Base-by-base conservation (phyloP, 2,113 vertebrate genomes). In the Lamprotornis superbus region DNA sequence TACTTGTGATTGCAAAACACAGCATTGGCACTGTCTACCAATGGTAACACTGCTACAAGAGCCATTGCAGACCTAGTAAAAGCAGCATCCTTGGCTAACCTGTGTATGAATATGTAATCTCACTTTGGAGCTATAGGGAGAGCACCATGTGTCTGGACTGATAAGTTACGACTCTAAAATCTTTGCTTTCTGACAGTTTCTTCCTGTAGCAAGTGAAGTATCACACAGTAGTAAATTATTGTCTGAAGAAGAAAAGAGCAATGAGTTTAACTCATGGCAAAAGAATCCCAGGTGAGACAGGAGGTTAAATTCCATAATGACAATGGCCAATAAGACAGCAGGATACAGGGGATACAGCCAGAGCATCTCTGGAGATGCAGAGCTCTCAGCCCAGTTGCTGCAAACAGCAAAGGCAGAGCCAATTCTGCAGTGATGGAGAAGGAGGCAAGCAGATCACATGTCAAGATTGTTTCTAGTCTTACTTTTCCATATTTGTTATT, bases 31-130 rank as follows among this genome's bases (percentile, higher is more conserved):
- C 25, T 3, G 3, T 75, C 77, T 94, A 25, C 60, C 60, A 61
- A 37, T 2, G 12, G 21, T 2, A 5, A 18, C 0, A 1, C 40
- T 68, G 39, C 44, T 46, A 13, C 35, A 47, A 82, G 24, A 82
- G 78, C 52, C 47, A 18, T 5, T 61, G 78, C 39, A 93, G 73
- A 63, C 7, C 12, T 20, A 14, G 28, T 5, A n/a, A 73, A 88
- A 86, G 50, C 33, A 80, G 28, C 33, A 61, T 15, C 67, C 50
- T 9, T 14, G 27, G 31, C 55, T 65, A 65, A 64, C 31, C n/a
- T 24, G 20, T 31, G 40, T 17, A 31, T 76, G 74, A 49, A 39
- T 18, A 56, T 6, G 13, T 30, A 44, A 37, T 40, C 35, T 20
- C 56, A 40, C 2, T 0, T 47, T 44, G 76, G 52, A 81, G 27